Percentiles rank a stretch among this genome's conserved stretches.
phyloP scores from a whole-genome alignment of 1,140 invertebrate genomes.

The Antheraea pernyi region DNA sequence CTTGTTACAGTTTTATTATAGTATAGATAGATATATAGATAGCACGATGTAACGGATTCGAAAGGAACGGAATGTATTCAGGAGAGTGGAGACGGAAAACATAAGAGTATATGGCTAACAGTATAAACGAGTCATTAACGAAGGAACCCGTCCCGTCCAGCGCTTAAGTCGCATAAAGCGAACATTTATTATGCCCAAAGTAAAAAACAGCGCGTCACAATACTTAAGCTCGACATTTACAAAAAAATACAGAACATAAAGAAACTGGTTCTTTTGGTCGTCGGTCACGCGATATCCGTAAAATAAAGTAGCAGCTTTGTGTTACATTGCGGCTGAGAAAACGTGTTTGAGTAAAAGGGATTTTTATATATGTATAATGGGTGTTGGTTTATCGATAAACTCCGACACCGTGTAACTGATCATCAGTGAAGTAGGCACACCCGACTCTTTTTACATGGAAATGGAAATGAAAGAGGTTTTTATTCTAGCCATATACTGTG shows the following conservation, averaged over 20 bases:
- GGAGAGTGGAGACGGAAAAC: neutral
- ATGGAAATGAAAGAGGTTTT: too few relatives aligned
- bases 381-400: too few relatives aligned
- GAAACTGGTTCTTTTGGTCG: neutral
- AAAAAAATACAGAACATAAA: neutral
- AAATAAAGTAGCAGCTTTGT: neutral
- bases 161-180: constrained; percentile 1
- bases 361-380: neutral
- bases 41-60: neutral
- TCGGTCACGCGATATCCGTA: neutral
- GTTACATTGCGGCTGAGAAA: neutral
- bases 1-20: too few relatives aligned
- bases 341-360: too few relatives aligned
- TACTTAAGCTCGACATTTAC: neutral
- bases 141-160: neutral
- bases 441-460: too few relatives aligned
- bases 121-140: neutral
- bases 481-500: too few relatives aligned
- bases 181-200: neutral
- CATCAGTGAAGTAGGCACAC: too few relatives aligned
- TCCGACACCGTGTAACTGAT: too few relatives aligned
- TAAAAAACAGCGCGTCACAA: neutral
- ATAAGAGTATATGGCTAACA: too few relatives aligned
- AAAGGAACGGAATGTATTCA: too few relatives aligned
- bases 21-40: neutral